These are phyloP conservation scores for Glossosoma conforme DNA, from an alignment of 1,140 invertebrate species.

Conservation along the genomic window DNA sequence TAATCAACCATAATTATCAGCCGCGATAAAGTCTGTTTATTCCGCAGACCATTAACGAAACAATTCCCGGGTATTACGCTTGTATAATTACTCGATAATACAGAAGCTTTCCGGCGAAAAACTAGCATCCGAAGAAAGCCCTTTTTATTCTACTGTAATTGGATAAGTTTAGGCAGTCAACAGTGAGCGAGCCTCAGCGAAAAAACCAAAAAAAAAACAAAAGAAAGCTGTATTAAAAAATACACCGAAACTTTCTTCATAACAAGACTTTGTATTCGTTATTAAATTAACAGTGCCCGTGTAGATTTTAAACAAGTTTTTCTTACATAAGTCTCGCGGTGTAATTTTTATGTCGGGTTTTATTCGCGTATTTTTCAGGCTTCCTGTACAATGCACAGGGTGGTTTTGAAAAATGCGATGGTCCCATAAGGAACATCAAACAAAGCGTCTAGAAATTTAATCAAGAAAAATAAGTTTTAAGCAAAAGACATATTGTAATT, in stretches of 20 bases:
- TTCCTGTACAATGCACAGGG: no score
- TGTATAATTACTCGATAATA: constrained; percentile 24
- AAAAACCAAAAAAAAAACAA: constrained; percentile 15
- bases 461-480: no score
- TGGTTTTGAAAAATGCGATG: no score
- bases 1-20: constrained; percentile 17
- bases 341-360: not conserved
- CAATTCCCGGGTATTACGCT: constrained; percentile 11
- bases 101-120: constrained; percentile 10
- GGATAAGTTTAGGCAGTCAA: constrained; percentile 29
- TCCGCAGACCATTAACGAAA: constrained; percentile 11
- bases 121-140: constrained; percentile 17
- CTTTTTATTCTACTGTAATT: constrained; percentile 31
- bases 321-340: constrained; percentile 11
- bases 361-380: not conserved
- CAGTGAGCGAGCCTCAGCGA: constrained; percentile 2
- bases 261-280: constrained; percentile 29
- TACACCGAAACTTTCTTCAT: constrained; percentile 26
- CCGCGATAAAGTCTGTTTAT: constrained; percentile 7
- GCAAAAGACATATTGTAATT: no score
- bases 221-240: constrained; percentile 26
- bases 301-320: constrained; percentile 30
- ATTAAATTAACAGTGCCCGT: constrained; percentile 30
- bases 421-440: no score
- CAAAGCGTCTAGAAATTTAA: no score